A percentile compares a stretch with the other conserved stretches of the same genome.
These are phyloP conservation scores for Falco cherrug DNA, from an alignment of 2,797 vertebrate species.

Conservation along the genomic window DNA sequence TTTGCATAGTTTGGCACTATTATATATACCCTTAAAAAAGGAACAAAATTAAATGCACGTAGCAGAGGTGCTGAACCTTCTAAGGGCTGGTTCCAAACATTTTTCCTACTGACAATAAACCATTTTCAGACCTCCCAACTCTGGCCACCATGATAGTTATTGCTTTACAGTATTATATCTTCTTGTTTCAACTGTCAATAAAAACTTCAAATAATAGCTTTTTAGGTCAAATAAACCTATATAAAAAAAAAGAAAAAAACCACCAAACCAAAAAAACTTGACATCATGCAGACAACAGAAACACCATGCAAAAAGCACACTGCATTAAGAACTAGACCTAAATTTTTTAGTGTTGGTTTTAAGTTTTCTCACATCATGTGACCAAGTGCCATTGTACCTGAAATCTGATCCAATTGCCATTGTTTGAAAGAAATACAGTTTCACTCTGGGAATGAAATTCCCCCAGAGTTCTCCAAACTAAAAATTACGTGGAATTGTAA, in stretches of 20 bases:
- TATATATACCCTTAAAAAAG: slow-evolving; percentile 49
- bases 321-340: not conserved
- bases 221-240: slow-evolving; percentile 47
- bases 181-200: slow-evolving; percentile 69
- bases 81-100: slow-evolving; percentile 55
- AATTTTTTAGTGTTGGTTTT: not conserved
- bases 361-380: not conserved
- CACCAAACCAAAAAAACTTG: not conserved
- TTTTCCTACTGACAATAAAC: slow-evolving; percentile 66
- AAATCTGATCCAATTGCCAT: not conserved
- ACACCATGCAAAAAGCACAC: not conserved
- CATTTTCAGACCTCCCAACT: slow-evolving; percentile 71
- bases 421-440: not conserved
- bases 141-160: slow-evolving; percentile 71
- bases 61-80: slow-evolving; percentile 64
- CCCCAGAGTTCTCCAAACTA: not conserved
- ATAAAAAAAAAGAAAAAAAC: not conserved
- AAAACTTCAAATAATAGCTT: slow-evolving; percentile 63
- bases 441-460: too few species aligned
- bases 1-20: slow-evolving; percentile 57
- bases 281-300: not conserved
- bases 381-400: not conserved
- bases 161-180: slow-evolving; percentile 38
- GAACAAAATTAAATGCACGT: slow-evolving; percentile 34
- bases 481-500: not conserved